phyloP scores from a whole-genome alignment of 2,797 vertebrate species.

The Cryptoblepharus egeriae region DNA sequence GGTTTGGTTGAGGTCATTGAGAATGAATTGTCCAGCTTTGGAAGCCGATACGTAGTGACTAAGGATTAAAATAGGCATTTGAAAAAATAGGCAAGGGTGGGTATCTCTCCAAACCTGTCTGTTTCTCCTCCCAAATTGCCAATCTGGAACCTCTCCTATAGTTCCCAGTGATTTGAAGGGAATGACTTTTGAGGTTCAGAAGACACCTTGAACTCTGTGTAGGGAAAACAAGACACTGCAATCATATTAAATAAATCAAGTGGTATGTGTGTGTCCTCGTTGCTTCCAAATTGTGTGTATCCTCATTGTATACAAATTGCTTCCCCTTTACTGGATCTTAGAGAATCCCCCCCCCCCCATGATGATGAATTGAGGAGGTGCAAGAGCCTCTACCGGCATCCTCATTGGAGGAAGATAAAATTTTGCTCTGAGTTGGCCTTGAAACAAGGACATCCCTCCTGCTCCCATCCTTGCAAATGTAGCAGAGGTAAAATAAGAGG shows the following conservation, averaged over 20 bases:
- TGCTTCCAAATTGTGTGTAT: no score
- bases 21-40: neutral
- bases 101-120: neutral
- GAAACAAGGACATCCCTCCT: neutral
- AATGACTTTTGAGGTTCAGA: neutral
- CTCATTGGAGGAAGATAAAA: neutral
- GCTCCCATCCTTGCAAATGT: neutral
- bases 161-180: constrained; percentile 36
- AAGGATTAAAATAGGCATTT: neutral
- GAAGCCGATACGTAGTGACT: neutral
- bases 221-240: neutral
- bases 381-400: neutral
- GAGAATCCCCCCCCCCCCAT: no score
- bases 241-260: neutral
- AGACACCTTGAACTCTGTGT: constrained; percentile 16
- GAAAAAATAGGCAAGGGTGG: neutral
- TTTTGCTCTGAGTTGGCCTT: neutral
- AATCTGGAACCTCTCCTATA: accelerated
- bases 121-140: neutral
- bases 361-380: neutral
- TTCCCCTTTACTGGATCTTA: neutral
- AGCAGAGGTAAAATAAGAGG: neutral
- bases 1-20: neutral
- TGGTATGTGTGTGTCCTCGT: no score
- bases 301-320: no score